Percentiles rank a stretch among this genome's conserved stretches.
phyloP scores from a whole-genome alignment of 2,797 vertebrate species.

The Aplochiton taeniatus region DNA sequence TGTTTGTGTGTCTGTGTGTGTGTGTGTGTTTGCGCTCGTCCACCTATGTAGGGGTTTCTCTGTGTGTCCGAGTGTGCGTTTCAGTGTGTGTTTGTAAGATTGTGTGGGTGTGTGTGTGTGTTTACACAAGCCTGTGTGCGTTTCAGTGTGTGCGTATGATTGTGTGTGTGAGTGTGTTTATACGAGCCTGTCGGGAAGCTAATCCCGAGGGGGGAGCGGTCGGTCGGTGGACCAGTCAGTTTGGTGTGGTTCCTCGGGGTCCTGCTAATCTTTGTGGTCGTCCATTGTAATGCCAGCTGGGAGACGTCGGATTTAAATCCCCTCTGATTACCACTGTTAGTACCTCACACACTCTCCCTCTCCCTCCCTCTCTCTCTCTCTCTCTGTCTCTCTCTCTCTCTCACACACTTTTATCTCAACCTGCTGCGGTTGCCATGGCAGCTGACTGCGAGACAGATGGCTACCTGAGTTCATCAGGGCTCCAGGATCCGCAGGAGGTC shows the following conservation, averaged over 20 bases:
- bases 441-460: conserved; percentile 83
- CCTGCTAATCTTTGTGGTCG: not conserved
- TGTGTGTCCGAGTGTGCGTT: too few relatives aligned
- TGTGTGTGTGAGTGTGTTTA: too few relatives aligned
- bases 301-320: not conserved
- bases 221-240: too few relatives aligned
- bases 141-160: too few relatives aligned
- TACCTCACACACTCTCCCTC: not conserved
- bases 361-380: not conserved
- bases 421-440: conserved; percentile 48
- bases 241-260: not conserved
- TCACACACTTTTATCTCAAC: not conserved
- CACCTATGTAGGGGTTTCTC: too few relatives aligned
- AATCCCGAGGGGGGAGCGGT: too few relatives aligned
- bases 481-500: conserved; percentile 66
- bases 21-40: too few relatives aligned
- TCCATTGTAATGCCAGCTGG: not conserved
- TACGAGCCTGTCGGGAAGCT: too few relatives aligned
- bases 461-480: conserved; percentile 80
- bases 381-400: conserved; percentile 10
- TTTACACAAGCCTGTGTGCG: not conserved
- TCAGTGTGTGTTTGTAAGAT: too few relatives aligned
- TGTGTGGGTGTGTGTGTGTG: not conserved
- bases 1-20: too few relatives aligned
- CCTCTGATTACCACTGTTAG: not conserved